Evolutionary conservation across 2,113 vertebrate genomes (phyloP).

Genomic region (Crotalus horridus): DNA sequence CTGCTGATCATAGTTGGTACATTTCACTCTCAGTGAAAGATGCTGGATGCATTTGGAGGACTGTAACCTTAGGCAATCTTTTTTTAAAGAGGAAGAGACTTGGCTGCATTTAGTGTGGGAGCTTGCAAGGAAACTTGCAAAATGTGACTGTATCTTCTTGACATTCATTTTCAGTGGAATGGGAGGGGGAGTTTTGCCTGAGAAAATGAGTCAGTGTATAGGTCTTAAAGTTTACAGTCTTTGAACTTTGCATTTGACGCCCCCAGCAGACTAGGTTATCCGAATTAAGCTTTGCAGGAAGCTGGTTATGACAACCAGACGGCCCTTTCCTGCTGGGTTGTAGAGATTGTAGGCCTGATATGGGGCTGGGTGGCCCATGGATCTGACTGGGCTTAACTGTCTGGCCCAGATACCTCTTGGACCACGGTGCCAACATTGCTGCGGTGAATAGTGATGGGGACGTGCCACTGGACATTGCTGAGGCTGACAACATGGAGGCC

Average conservation of each 20-base stretch:
- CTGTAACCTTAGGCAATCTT: background rate
- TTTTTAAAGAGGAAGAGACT: background rate
- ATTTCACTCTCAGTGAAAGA: background rate
- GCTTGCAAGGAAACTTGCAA: background rate
- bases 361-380: background rate
- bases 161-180: background rate
- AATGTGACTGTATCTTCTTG: background rate
- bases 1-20: background rate
- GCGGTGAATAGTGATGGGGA: conserved; percentile 89
- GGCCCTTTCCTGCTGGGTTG: too few relatives aligned
- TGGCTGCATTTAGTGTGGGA: background rate
- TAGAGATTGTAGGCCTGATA: background rate
- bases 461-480: conserved; percentile 83
- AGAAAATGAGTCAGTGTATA: background rate
- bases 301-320: background rate
- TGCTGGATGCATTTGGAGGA: too few relatives aligned
- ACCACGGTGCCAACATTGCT: conserved; percentile 76
- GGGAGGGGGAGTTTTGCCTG: background rate
- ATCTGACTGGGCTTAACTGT: conserved; percentile 6
- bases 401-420: conserved; percentile 79
- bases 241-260: too few relatives aligned
- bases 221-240: background rate
- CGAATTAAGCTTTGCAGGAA: background rate
- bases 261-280: background rate
- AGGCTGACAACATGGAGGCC: conserved; percentile 83